Conservation (phyloP, 2,113 vertebrate species). For the Equus przewalskii region DNA sequence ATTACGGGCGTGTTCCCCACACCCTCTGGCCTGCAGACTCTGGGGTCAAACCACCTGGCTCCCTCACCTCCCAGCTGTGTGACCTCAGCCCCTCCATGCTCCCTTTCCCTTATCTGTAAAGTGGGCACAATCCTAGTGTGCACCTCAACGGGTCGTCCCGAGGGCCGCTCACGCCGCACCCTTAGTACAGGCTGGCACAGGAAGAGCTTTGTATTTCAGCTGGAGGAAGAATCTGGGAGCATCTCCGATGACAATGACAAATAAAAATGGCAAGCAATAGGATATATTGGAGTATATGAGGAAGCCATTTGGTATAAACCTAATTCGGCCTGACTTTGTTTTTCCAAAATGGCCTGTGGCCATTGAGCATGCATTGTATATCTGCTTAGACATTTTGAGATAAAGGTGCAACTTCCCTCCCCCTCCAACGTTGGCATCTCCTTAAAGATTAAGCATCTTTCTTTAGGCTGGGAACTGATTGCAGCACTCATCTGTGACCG, state of each 20-base stretch:
- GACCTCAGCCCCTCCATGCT: background rate
- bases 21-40: background rate
- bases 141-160: rapidly evolving
- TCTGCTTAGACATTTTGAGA: too few species aligned
- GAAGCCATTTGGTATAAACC: too few species aligned
- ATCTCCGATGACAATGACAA: background rate
- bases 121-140: background rate
- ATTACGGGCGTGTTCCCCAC: background rate
- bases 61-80: background rate
- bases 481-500: too few species aligned
- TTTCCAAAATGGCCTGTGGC: too few species aligned
- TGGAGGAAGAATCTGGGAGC: background rate
- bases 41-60: background rate
- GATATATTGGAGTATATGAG: too few species aligned
- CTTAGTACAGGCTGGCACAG: background rate
- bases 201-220: background rate
- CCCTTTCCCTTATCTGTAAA: background rate
- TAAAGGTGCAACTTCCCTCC: too few species aligned
- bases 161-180: rapidly evolving
- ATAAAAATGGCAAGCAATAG: too few species aligned
- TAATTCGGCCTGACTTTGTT: too few species aligned
- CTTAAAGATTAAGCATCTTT: too few species aligned
- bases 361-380: too few species aligned
- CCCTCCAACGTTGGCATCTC: too few species aligned
- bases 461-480: too few species aligned